phyloP scores from a whole-genome alignment of 2,113 vertebrate genomes.

The Ictalurus punctatus region DNA sequence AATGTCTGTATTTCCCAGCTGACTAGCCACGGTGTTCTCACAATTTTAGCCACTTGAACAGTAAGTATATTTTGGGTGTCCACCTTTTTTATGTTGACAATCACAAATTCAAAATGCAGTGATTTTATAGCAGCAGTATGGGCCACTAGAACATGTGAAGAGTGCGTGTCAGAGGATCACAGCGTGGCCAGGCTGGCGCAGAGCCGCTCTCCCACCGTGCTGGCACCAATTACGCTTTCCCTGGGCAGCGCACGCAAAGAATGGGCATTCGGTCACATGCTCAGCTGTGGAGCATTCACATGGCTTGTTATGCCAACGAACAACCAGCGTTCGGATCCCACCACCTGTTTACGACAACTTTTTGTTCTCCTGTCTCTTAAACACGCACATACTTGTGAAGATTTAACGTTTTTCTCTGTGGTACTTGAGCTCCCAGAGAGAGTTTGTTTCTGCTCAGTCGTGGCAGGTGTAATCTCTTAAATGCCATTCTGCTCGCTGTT shows the following conservation, averaged over 20 bases:
- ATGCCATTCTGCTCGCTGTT: slow-evolving; percentile 58
- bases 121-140: slow-evolving; percentile 38
- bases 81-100: not conserved
- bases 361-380: slow-evolving; percentile 1
- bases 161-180: slow-evolving; percentile 31
- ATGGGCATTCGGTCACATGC: slow-evolving; percentile 4
- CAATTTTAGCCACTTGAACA: not conserved
- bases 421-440: slow-evolving; percentile 61
- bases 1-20: not conserved
- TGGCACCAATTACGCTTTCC: slow-evolving; percentile 43
- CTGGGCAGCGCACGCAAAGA: slow-evolving; percentile 27
- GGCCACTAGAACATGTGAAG: slow-evolving; percentile 24
- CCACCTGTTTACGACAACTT: slow-evolving; percentile 8
- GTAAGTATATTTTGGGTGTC: not conserved
- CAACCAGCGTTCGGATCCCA: not conserved
- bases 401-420: slow-evolving; percentile 60
- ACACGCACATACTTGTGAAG: slow-evolving; percentile 60
- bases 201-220: slow-evolving; percentile 39
- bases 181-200: slow-evolving; percentile 45
- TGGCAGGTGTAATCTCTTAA: slow-evolving; percentile 64
- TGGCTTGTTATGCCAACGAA: not conserved
- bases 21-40: not conserved
- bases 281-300: not conserved
- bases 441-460: slow-evolving; percentile 66
- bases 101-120: not conserved